Evolutionary conservation across 2,113 vertebrate species (phyloP).

Genomic region (Calypte anna): DNA sequence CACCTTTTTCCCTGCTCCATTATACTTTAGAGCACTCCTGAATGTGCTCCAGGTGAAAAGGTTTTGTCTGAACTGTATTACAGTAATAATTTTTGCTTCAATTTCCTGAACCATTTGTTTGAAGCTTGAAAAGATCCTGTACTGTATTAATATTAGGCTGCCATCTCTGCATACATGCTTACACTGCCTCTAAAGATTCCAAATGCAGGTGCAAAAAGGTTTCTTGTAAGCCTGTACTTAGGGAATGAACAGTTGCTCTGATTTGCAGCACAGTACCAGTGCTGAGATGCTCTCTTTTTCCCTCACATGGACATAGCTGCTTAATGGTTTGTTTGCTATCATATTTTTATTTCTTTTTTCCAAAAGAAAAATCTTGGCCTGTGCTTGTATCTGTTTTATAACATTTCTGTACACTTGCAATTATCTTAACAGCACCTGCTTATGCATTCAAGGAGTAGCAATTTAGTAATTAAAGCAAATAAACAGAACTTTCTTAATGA

Average conservation of each 20-base stretch:
- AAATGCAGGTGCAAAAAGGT: not conserved
- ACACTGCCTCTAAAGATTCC: not conserved
- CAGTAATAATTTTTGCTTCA: slow-evolving; percentile 38
- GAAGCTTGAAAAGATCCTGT: slow-evolving; percentile 10
- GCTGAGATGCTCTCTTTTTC: not conserved
- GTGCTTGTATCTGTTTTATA: not conserved
- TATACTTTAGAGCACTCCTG: not conserved
- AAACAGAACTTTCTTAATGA: slow-evolving; percentile 25
- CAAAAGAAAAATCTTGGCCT: not conserved
- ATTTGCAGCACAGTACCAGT: not conserved
- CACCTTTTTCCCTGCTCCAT: not conserved
- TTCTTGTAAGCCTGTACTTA: not conserved
- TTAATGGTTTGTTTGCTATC: not conserved
- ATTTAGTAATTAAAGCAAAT: slow-evolving; percentile 35
- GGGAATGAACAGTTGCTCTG: not conserved
- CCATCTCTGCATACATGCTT: not conserved
- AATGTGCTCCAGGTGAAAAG: slow-evolving; percentile 18
- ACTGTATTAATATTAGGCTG: slow-evolving; percentile 4
- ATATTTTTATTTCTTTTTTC: not conserved
- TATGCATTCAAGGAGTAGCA: not conserved
- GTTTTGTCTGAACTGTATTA: slow-evolving; percentile 14
- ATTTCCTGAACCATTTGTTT: not conserved
- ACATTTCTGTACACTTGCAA: not conserved
- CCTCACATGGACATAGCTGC: not conserved
- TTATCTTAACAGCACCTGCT: not conserved